Base-by-base conservation (phyloP, 2,888 invertebrate genomes). In the Hesperia comma region DNA sequence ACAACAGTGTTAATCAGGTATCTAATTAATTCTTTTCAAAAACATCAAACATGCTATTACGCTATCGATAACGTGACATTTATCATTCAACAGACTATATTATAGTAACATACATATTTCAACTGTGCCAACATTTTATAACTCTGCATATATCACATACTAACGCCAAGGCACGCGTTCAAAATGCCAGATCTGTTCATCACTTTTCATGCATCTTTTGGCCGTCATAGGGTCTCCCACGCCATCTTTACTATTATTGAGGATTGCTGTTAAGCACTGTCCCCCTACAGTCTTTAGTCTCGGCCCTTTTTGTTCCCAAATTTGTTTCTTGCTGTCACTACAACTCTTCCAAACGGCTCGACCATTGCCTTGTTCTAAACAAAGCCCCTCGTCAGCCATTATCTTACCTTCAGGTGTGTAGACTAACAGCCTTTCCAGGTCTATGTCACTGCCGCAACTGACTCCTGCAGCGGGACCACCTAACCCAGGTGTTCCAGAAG, bases 361-460 rank as follows among this genome's bases (percentile, higher is more conserved):
- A 0, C 94, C 94, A 75, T 93, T 95, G 0, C 93, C 93, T 75
- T 94, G 93, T 78, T 98, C 97, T 67, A 98, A 88, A 76, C 98
- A 98, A 6, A 98, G 92, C 7, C 96, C 97, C 82, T 98, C 98
- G 79, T 98, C 97, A 0, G 96, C 96, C 96, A 97, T 97, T 61
- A 98, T 88, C 69, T 93, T 93, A 0, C 96, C 96, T 40, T 95
- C 94, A 40, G 93, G 90, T 0, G 95, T 95, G 85, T 95, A 95
- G 3, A 96, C 95, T 74, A 96, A 93, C 89, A 97, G 94, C 80
- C 96, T 96, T 62, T 95, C 93, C 63, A 95, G 90, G 75, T 93
- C 91, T 12, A 93, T 83, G 33, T 94, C 93, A 21, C 81, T 80
- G 46, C 94, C 93, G 80, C 98, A 98, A 15, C 90, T 83, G 0